phyloP scores from a whole-genome alignment of 1,140 invertebrate species.

The Helicoverpa zea region DNA sequence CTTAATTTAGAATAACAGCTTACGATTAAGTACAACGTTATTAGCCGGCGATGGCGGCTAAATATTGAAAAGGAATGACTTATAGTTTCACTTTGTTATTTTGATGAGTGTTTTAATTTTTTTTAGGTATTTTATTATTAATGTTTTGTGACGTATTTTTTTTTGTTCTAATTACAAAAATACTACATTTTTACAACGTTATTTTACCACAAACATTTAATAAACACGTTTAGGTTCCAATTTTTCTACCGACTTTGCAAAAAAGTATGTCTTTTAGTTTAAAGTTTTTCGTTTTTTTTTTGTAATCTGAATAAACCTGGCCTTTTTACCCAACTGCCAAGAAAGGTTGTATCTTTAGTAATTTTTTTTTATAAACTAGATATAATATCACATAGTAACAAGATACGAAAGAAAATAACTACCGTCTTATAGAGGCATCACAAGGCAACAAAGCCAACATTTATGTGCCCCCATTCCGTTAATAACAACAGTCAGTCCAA shows the following conservation, averaged over 20 bases:
- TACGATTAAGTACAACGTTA: slow-evolving; percentile 23
- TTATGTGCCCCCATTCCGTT: slow-evolving; percentile 50
- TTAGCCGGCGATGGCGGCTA: slow-evolving; percentile 14
- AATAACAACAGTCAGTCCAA: slow-evolving; percentile 64
- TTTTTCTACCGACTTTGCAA: too few relatives aligned
- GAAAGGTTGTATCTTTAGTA: too few relatives aligned
- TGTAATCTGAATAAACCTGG: too few relatives aligned
- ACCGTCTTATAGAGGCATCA: slow-evolving; percentile 23
- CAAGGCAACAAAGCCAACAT: slow-evolving; percentile 49
- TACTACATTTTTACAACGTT: too few relatives aligned
- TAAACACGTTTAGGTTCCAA: too few relatives aligned
- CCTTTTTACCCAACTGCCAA: too few relatives aligned
- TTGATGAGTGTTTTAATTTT: background rate
- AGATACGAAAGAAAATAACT: slow-evolving; percentile 17
- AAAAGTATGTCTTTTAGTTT: too few relatives aligned
- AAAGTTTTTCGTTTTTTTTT: too few relatives aligned
- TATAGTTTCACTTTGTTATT: slow-evolving; percentile 16
- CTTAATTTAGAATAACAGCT: slow-evolving; percentile 48
- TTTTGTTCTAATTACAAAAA: background rate
- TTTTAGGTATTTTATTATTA: background rate
- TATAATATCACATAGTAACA: too few relatives aligned
- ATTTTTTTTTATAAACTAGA: too few relatives aligned
- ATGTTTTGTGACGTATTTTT: background rate
- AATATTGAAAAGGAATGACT: slow-evolving; percentile 3
- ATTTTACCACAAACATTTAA: too few relatives aligned